Percentiles rank a stretch among this genome's conserved stretches.
Evolutionary conservation across 2,888 invertebrate genomes (phyloP).

Genomic region (Periphyllus acericola): DNA sequence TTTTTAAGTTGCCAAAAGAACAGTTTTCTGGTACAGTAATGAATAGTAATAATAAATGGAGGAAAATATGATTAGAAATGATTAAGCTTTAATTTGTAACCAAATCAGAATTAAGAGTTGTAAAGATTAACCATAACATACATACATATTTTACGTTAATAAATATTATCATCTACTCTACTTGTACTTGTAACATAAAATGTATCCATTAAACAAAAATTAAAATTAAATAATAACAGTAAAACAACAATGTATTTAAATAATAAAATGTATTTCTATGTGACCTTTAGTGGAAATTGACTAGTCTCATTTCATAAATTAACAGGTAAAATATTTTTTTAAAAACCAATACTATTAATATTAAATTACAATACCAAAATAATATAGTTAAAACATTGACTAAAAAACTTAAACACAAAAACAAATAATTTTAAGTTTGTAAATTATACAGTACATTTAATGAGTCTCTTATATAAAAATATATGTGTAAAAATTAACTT

Average conservation of each 20-base stretch:
- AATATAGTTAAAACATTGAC: slow-evolving; percentile 24
- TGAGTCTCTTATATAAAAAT: slow-evolving; percentile 37
- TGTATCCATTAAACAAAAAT: not conserved
- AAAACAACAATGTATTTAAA: slow-evolving; percentile 21
- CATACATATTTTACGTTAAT: slow-evolving; percentile 6
- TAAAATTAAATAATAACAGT: slow-evolving; percentile 24
- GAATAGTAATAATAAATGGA: not conserved
- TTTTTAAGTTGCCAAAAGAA: not conserved
- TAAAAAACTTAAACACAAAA: slow-evolving; percentile 13
- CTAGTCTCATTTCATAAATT: slow-evolving; percentile 48
- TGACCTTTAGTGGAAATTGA: slow-evolving; percentile 20
- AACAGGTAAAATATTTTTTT: slow-evolving; percentile 4
- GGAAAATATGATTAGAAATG: no score
- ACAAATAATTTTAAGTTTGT: not conserved
- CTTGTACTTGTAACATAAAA: slow-evolving; percentile 5
- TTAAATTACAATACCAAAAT: slow-evolving; percentile 20
- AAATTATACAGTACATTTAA: slow-evolving; percentile 11
- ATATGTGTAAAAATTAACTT: slow-evolving; percentile 50
- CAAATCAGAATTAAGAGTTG: no score
- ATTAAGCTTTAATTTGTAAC: not conserved
- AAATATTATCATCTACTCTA: slow-evolving; percentile 21
- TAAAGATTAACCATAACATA: slow-evolving; percentile 2
- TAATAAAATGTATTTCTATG: slow-evolving; percentile 4
- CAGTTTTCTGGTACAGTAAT: not conserved
- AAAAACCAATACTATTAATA: not conserved